phyloP scores from a whole-genome alignment of 2,888 invertebrate species.

The Nephrocerus scutellatus region DNA sequence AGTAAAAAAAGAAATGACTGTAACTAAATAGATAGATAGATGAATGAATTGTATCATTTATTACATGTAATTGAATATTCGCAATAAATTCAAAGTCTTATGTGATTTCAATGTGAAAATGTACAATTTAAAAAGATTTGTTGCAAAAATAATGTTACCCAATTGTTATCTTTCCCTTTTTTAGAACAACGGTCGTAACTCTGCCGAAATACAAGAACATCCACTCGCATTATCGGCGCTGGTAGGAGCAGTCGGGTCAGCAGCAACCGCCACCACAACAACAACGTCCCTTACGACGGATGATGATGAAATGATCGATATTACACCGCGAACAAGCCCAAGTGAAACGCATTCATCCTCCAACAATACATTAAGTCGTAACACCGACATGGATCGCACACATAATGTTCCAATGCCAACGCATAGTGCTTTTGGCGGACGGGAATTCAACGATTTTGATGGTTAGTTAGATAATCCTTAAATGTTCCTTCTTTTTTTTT shows the following conservation, averaged over 20 bases:
- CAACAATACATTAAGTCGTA: conserved; percentile 29
- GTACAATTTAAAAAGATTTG: too few relatives aligned
- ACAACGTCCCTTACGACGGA: conserved; percentile 43
- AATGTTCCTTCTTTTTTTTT: neutral
- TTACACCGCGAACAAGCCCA: conserved; percentile 52
- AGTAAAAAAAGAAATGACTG: too few relatives aligned
- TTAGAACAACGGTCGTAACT: conserved; percentile 40
- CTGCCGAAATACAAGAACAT: conserved; percentile 30
- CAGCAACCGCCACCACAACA: conserved; percentile 34
- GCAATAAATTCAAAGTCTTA: too few relatives aligned
- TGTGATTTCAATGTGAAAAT: too few relatives aligned
- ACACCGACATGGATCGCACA: conserved; percentile 39
- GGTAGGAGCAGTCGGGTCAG: conserved; percentile 4
- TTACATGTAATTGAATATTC: too few relatives aligned
- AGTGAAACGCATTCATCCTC: conserved; percentile 32
- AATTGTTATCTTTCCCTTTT: conserved; percentile 20
- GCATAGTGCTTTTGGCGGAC: conserved; percentile 44
- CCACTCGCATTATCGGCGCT: conserved; percentile 32
- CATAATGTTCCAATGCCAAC: conserved; percentile 43
- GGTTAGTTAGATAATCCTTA: conserved; percentile 25
- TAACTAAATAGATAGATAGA: too few relatives aligned
- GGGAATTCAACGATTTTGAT: conserved; percentile 29
- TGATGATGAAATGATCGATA: conserved; percentile 61
- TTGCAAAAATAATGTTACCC: too few relatives aligned
- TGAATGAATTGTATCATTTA: too few relatives aligned